Evolutionary conservation across 2,797 vertebrate genomes (phyloP).

Genomic region (Varecia variegata): DNA sequence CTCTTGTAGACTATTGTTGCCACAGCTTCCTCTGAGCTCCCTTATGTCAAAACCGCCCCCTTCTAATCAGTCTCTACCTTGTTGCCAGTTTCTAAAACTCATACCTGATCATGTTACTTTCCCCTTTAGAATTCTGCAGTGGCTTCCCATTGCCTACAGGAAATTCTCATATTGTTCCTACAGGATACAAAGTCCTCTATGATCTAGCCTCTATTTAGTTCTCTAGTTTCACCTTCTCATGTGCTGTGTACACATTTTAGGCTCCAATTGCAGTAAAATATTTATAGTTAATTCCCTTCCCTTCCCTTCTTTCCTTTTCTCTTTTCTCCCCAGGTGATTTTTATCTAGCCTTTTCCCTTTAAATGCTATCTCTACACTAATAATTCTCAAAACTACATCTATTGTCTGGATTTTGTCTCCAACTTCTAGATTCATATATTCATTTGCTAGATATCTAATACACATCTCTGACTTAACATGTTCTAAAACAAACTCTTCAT

Average conservation of each 20-base stretch:
- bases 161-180: neutral
- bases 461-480: neutral
- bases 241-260: neutral
- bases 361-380: neutral
- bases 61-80: neutral
- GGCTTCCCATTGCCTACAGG: neutral
- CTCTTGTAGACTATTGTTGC: neutral
- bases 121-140: neutral
- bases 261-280: neutral
- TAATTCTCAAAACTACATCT: neutral
- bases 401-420: neutral
- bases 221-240: neutral
- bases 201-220: neutral
- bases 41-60: neutral
- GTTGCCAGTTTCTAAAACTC: neutral
- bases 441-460: neutral
- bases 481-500: neutral
- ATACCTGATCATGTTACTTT: neutral
- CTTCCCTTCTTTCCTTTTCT: neutral
- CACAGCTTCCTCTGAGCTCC: neutral
- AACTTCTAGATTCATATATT: neutral
- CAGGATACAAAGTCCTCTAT: neutral
- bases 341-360: neutral
- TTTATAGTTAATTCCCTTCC: neutral
- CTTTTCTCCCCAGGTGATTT: neutral